A percentile compares a stretch with the other conserved stretches of the same genome.
Evolutionary conservation across 2,888 invertebrate genomes (phyloP).

Genomic region (Lymantria dispar): DNA sequence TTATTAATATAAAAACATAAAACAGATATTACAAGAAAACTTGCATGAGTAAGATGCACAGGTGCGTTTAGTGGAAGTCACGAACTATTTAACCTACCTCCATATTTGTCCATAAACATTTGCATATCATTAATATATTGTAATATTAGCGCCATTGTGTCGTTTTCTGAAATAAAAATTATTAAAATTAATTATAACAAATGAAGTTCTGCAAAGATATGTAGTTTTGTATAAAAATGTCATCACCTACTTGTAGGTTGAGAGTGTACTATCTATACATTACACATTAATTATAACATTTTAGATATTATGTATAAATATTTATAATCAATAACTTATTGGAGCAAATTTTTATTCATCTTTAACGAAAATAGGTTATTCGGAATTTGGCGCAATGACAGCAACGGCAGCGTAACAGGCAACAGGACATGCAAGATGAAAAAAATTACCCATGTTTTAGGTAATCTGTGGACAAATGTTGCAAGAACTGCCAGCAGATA

Average conservation of each 20-base stretch:
- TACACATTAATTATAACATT: neutral
- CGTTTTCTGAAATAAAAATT: conserved; percentile 71
- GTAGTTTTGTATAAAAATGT: conserved; percentile 8
- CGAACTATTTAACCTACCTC: conserved; percentile 84
- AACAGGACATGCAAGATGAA: no score
- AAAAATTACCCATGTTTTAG: no score
- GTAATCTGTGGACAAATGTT: no score
- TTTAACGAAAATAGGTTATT: conserved; percentile 37
- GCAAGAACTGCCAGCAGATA: no score
- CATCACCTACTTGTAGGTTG: conserved; percentile 12
- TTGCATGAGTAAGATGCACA: conserved; percentile 6
- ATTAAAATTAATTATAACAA: conserved; percentile 31
- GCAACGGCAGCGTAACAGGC: neutral
- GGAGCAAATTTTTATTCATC: conserved; percentile 15
- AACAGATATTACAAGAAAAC: neutral
- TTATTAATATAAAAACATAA: neutral
- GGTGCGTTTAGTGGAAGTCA: conserved; percentile 3
- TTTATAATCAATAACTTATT: no score
- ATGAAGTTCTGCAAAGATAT: conserved; percentile 32
- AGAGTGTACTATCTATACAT: conserved; percentile 8
- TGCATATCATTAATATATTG: conserved; percentile 90
- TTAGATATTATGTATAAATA: neutral
- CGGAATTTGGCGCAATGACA: conserved; percentile 32
- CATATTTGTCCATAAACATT: conserved; percentile 90
- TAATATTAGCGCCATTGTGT: conserved; percentile 90